These are phyloP conservation scores for Chironomus tentans DNA, from an alignment of 2,888 invertebrate genomes.

Conservation along the genomic window DNA sequence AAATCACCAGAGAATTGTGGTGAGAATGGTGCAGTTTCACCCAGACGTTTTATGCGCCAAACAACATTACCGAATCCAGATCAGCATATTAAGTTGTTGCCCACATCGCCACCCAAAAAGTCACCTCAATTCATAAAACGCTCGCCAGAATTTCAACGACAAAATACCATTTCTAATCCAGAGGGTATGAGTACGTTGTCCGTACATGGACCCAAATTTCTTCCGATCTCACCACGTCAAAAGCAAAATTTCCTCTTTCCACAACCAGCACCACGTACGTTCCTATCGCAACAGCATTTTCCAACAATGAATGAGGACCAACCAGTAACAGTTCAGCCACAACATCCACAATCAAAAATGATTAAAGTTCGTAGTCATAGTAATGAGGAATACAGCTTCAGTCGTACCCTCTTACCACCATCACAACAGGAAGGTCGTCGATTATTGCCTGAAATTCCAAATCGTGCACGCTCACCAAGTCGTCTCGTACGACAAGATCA, in stretches of 20 bases:
- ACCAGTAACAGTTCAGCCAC: slow-evolving; percentile 31
- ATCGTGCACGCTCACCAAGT: slow-evolving; percentile 32
- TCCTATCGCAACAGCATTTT: slow-evolving; percentile 41
- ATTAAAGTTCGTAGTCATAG: slow-evolving; percentile 42
- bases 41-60: slow-evolving; percentile 37
- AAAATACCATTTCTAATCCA: slow-evolving; percentile 40
- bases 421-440: slow-evolving; percentile 35
- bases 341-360: slow-evolving; percentile 40
- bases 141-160: slow-evolving; percentile 40
- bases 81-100: slow-evolving; percentile 39
- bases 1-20: slow-evolving; percentile 29
- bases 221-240: slow-evolving; percentile 40
- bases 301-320: slow-evolving; percentile 39
- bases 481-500: slow-evolving; percentile 40
- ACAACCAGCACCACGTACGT: slow-evolving; percentile 35
- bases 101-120: slow-evolving; percentile 41
- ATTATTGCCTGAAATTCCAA: slow-evolving; percentile 39
- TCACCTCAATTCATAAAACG: slow-evolving; percentile 39
- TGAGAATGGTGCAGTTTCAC: slow-evolving; percentile 30
- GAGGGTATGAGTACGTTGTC: slow-evolving; percentile 39
- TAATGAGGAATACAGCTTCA: slow-evolving; percentile 41
- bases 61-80: slow-evolving; percentile 41
- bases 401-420: slow-evolving; percentile 31
- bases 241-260: slow-evolving; percentile 41
- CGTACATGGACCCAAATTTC: slow-evolving; percentile 37